Evolutionary conservation across 2,113 vertebrate genomes (phyloP).

Genomic region (Chlorocebus sabaeus): DNA sequence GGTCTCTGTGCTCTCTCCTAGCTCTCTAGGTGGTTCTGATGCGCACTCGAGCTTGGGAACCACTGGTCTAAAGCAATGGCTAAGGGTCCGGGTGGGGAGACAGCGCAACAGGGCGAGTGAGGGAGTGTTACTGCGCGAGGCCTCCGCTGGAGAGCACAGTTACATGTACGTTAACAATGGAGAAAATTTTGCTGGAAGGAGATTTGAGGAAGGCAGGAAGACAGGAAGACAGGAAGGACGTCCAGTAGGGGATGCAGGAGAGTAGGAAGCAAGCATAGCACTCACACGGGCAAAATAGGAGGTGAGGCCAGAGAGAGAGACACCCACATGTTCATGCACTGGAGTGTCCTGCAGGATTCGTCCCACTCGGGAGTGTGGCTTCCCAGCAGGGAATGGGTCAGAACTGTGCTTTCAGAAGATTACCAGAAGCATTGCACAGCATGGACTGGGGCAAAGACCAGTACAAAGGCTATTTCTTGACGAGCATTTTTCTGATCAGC

Average conservation of each 20-base stretch:
- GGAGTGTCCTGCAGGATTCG: background rate
- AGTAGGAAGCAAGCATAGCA: background rate
- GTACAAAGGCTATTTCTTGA: slow-evolving; percentile 45
- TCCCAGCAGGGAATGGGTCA: background rate
- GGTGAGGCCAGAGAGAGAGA: background rate
- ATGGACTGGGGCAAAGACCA: background rate
- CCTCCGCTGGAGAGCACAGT: background rate
- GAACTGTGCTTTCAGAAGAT: background rate
- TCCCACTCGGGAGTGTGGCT: background rate
- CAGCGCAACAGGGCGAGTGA: background rate
- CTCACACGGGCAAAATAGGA: background rate
- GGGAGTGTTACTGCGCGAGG: background rate
- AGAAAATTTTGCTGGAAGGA: background rate
- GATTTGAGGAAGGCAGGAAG: background rate
- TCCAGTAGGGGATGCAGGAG: background rate
- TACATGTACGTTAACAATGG: background rate
- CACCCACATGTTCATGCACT: rapidly evolving
- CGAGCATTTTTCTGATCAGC: slow-evolving; percentile 19
- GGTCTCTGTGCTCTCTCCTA: background rate
- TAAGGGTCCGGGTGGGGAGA: background rate
- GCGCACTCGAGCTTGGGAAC: background rate
- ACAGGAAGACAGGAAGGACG: background rate
- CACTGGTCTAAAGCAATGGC: background rate
- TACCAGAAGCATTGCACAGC: background rate
- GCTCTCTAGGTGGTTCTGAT: background rate